Evolutionary conservation across 2,888 invertebrate genomes (phyloP), one percentile per base, ranked within the genome.

Genomic region (Nezara viridula): DNA sequence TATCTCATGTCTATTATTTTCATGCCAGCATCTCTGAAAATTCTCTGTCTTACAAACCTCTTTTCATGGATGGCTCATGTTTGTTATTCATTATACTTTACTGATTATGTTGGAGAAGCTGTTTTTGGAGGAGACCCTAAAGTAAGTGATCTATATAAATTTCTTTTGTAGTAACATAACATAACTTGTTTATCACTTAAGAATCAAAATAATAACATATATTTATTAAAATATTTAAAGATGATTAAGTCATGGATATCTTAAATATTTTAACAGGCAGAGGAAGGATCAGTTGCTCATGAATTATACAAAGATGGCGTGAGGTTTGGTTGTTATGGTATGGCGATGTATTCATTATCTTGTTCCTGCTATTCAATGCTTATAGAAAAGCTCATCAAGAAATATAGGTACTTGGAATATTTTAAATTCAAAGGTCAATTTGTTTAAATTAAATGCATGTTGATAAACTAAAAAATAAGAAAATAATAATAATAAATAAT

Each of bases 1-100:
- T 98, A 98, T 93, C 94, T 98, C 52, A 94, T 95, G 91, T 98
- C 98, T 10, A 98, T 98, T 89, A 93, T 98, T n/a, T 94, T 96
- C 92, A 98, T 99, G 97, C 98, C 99, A 0, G 94, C 94, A 92
- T 98, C 98, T 0, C 94, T 98, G 91, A 94, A 96, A 52, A 95
- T 98, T 92, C 95, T 98, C 21, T 98, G 98, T 92, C 92, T 98
- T 90, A 98, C 98, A 24, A 98, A 98, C 94, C 94, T 98, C 55
- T 98, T 98, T 93, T 98, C 98, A 92, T 99, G 98, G 98, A 98
- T 98, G 98, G 98, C 98, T 0, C 97, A 99, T 91, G 98, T 99
- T 85, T 98, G 98, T 93, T 99, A 98, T 92, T 98, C 98, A 0
- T 94, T 99, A 12, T 98, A 98, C 93, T 98, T 99, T 93, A 99